Percentiles rank a stretch among this genome's conserved stretches.
Conservation (phyloP, 2,888 invertebrate species). For the Mythimna loreyi region DNA sequence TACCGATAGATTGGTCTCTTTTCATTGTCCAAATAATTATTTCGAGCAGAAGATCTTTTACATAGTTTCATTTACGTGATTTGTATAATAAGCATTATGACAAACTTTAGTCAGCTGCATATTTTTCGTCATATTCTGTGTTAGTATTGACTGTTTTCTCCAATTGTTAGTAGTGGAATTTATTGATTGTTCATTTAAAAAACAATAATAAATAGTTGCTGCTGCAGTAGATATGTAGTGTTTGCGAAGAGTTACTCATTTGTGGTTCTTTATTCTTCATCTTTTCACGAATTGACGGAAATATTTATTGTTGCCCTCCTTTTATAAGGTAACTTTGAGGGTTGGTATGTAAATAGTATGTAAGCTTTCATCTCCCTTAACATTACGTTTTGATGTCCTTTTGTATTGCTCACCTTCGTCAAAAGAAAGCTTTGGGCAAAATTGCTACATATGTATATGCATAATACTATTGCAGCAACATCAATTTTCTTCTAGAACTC, state of each 20-base stretch:
- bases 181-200: conserved; percentile 5
- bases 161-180: conserved; percentile 2
- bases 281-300: not conserved
- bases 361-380: too few relatives aligned
- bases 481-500: not conserved
- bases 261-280: not conserved
- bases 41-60: not conserved
- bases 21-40: not conserved
- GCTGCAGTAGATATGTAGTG: not conserved
- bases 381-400: not conserved
- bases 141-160: not conserved
- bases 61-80: not conserved
- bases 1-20: not conserved
- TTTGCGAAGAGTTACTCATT: not conserved
- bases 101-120: not conserved
- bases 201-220: not conserved
- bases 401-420: not conserved
- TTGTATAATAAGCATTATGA: not conserved
- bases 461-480: not conserved
- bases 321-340: too few relatives aligned
- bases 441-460: too few relatives aligned
- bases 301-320: too few relatives aligned
- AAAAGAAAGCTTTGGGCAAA: not conserved
- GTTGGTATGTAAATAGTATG: too few relatives aligned
- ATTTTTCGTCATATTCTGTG: not conserved